A percentile compares a stretch with the other conserved stretches of the same genome.
phyloP scores from a whole-genome alignment of 2,888 invertebrate genomes.

The Cheilosia variabilis region DNA sequence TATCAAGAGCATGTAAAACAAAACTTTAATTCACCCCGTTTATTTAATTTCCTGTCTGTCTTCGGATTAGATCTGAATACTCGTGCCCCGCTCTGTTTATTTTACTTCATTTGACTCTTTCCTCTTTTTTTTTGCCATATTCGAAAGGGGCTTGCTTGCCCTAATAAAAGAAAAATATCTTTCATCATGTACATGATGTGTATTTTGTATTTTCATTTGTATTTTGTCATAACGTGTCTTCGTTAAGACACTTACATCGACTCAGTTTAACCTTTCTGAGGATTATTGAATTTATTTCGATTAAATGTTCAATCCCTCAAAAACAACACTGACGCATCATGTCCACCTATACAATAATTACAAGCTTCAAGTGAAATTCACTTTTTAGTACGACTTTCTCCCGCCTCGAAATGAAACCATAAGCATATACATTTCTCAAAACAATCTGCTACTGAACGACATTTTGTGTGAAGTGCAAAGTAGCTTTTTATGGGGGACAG shows the following conservation, averaged over 20 bases:
- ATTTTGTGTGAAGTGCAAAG: background rate
- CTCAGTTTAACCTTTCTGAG: slow-evolving; percentile 43
- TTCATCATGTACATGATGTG: too few species aligned
- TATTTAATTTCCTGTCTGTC: too few species aligned
- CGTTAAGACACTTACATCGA: slow-evolving; percentile 21
- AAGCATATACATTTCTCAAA: slow-evolving; percentile 6
- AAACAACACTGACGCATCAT: slow-evolving; percentile 3
- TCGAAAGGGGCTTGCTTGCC: too few species aligned
- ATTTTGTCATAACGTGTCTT: background rate
- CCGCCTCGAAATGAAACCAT: background rate
- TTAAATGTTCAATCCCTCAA: background rate
- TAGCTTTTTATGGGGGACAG: slow-evolving; percentile 2
- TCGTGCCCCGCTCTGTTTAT: too few species aligned
- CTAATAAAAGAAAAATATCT: too few species aligned
- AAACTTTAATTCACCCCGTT: too few species aligned
- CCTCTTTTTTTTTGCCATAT: too few species aligned
- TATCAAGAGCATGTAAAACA: too few species aligned
- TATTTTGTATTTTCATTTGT: too few species aligned
- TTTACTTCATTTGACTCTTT: too few species aligned
- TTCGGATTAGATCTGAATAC: too few species aligned
- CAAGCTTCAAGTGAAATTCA: background rate
- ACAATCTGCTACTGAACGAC: slow-evolving; percentile 10
- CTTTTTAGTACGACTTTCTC: background rate
- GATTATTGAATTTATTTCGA: slow-evolving; percentile 42
- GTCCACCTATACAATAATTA: background rate